A percentile compares a stretch with the other conserved stretches of the same genome.
These are phyloP conservation scores for Cyrtonyx montezumae DNA, from an alignment of 2,113 vertebrate genomes.

Conservation along the genomic window DNA sequence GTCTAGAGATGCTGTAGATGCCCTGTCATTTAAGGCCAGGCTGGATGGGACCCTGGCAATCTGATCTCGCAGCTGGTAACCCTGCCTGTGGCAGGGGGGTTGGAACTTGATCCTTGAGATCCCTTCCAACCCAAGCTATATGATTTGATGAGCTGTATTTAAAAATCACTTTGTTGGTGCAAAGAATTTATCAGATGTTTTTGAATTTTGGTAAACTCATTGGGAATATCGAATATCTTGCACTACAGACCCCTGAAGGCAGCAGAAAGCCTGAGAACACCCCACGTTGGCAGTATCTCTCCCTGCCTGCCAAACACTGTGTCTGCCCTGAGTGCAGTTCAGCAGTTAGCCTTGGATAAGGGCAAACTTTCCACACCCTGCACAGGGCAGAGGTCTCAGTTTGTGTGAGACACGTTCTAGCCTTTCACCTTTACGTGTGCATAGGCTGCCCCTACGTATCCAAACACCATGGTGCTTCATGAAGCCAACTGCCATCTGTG, in stretches of 20 bases:
- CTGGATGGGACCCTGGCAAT: too few species aligned
- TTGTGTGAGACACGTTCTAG: background rate
- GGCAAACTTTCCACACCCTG: accelerated
- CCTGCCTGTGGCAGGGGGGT: too few species aligned
- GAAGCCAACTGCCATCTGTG: accelerated
- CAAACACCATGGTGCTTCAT: accelerated
- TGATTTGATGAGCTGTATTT: background rate
- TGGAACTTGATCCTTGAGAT: too few species aligned
- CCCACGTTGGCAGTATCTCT: background rate
- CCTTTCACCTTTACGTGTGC: background rate
- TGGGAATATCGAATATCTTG: background rate
- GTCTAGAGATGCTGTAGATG: too few species aligned
- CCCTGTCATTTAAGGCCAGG: too few species aligned
- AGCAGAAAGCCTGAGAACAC: background rate
- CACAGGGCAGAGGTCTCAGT: background rate
- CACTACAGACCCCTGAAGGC: background rate
- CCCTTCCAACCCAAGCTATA: too few species aligned
- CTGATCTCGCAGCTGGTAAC: too few species aligned
- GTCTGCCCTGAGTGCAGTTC: background rate
- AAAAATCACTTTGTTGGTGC: background rate
- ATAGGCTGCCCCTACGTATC: background rate
- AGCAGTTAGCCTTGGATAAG: background rate
- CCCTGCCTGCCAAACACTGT: accelerated
- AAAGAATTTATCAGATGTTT: background rate
- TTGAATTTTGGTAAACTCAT: background rate